phyloP scores from a whole-genome alignment of 2,888 invertebrate genomes.

The Oxycera nigricornis region DNA sequence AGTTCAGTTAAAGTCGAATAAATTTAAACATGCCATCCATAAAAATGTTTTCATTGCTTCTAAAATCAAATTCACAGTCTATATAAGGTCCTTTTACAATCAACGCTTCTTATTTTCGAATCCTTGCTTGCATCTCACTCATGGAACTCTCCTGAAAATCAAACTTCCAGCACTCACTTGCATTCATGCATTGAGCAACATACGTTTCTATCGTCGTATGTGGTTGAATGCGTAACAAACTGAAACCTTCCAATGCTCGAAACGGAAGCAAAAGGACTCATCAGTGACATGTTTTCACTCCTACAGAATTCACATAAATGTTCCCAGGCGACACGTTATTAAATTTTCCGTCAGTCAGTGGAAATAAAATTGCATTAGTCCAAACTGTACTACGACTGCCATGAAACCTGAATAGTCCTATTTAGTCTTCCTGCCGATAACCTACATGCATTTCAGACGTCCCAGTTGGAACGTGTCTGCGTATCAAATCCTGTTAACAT shows the following conservation, averaged over 20 bases:
- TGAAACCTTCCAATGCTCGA: too few species aligned
- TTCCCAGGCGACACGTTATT: constrained; percentile 38
- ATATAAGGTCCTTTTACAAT: background rate
- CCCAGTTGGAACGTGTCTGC: background rate
- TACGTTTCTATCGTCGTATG: too few species aligned
- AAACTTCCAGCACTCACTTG: too few species aligned
- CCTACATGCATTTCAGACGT: constrained; percentile 1
- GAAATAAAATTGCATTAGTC: constrained; percentile 36
- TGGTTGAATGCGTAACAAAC: too few species aligned
- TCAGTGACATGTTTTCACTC: background rate
- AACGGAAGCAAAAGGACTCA: too few species aligned
- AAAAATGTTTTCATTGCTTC: constrained; percentile 30
- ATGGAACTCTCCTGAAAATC: too few species aligned
- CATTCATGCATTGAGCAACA: too few species aligned
- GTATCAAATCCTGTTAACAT: too few species aligned
- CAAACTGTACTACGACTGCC: constrained; percentile 9
- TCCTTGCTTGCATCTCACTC: too few species aligned
- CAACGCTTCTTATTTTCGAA: too few species aligned
- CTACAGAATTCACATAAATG: constrained; percentile 26
- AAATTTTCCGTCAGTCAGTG: constrained; percentile 41
- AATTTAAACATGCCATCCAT: constrained; percentile 18
- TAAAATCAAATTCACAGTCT: constrained; percentile 23
- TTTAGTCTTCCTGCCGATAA: constrained; percentile 25
- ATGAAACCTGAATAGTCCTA: constrained; percentile 8
- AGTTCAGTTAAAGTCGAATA: too few species aligned